Evolutionary conservation across 2,797 vertebrate genomes (phyloP).

Genomic region (Eulemur rubriventer): DNA sequence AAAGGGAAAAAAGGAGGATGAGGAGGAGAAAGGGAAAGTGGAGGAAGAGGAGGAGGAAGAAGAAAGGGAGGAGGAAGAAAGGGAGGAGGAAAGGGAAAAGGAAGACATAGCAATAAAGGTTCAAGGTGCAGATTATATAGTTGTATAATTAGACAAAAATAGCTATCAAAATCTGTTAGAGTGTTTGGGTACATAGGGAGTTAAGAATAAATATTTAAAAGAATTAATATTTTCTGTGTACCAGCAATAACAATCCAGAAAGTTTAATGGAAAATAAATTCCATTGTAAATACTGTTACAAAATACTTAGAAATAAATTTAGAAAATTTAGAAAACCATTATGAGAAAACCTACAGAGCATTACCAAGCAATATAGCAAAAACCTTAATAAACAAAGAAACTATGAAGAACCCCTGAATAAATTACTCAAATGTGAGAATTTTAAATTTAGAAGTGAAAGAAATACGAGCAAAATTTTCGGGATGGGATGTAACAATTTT

Average conservation of each 20-base stretch:
- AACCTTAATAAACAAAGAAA: background rate
- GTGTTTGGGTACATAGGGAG: background rate
- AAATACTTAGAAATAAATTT: background rate
- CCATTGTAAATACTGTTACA: background rate
- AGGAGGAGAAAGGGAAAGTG: background rate
- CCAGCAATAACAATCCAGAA: background rate
- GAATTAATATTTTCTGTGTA: background rate
- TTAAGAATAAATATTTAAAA: background rate
- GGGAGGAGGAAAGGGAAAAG: background rate
- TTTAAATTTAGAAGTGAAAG: background rate
- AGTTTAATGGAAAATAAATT: background rate
- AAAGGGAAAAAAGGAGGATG: fast-evolving
- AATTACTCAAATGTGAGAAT: background rate
- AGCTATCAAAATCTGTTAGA: background rate
- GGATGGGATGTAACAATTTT: background rate
- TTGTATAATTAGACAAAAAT: background rate
- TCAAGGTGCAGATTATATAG: background rate
- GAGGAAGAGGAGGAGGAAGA: fast-evolving
- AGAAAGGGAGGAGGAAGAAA: background rate
- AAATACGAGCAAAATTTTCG: background rate
- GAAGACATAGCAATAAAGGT: background rate
- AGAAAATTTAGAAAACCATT: background rate
- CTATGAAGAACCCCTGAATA: background rate
- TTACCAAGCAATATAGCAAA: background rate
- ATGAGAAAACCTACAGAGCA: background rate